Conservation (phyloP, 2,113 vertebrate species). For the Uropsilus gracilis region DNA sequence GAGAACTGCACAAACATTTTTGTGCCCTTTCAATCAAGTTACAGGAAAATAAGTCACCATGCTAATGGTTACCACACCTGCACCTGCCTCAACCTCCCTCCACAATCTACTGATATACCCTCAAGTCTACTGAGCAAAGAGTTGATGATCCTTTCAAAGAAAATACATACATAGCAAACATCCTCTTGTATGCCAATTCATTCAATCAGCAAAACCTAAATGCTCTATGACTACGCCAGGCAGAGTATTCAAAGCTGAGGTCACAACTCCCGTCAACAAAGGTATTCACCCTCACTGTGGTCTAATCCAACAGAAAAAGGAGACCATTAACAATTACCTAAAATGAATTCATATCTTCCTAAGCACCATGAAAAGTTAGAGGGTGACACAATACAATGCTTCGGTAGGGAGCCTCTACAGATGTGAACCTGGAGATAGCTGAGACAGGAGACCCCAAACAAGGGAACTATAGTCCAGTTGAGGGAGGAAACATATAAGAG, state of each 20-base stretch:
- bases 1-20: not conserved
- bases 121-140: no score
- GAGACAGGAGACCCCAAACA: not conserved
- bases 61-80: no score
- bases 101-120: not conserved
- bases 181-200: not conserved
- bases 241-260: no score
- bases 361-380: fast-evolving
- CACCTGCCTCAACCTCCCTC: not conserved
- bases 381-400: no score
- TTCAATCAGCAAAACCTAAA: not conserved
- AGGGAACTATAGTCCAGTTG: fast-evolving
- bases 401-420: not conserved
- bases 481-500: fast-evolving
- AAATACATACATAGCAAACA: not conserved
- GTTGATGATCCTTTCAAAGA: not conserved
- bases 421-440: fast-evolving
- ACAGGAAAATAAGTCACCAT: not conserved
- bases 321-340: no score
- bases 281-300: not conserved
- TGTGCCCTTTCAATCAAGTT: not conserved
- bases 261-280: no score
- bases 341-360: fast-evolving
- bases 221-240: no score
- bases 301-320: not conserved